phyloP scores from a whole-genome alignment of 2,113 vertebrate genomes.

The Melanerpes aurifrons region DNA sequence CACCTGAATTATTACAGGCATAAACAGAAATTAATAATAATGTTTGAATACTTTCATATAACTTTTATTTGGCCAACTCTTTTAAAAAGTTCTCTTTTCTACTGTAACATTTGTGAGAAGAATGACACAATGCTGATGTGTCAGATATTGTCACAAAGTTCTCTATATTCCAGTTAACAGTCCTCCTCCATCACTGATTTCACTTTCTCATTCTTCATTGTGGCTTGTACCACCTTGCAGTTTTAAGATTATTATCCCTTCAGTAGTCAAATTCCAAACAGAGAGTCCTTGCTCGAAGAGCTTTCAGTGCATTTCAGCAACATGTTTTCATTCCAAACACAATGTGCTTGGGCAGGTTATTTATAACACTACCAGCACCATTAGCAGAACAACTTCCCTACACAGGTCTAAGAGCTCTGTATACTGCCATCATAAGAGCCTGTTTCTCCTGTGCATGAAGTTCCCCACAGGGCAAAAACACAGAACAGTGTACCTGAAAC shows the following conservation, averaged over 20 bases:
- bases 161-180: neutral
- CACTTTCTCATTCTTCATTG: neutral
- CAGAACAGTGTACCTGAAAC: neutral
- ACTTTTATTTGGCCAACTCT: conserved; percentile 44
- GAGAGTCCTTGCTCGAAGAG: neutral
- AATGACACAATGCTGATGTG: neutral
- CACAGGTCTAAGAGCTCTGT: neutral
- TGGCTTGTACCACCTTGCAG: neutral
- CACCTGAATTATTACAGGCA: conserved; percentile 36
- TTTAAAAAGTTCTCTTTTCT: conserved; percentile 6
- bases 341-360: neutral
- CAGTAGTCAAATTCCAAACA: neutral
- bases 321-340: neutral
- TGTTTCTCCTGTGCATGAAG: neutral
- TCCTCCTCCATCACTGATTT: neutral
- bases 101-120: neutral
- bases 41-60: conserved; percentile 43
- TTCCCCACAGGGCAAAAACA: neutral
- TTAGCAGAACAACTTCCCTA: neutral
- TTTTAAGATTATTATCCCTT: neutral
- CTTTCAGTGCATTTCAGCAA: neutral
- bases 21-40: conserved; percentile 35
- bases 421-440: neutral
- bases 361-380: neutral
- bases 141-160: neutral